Evolutionary conservation across 2,797 vertebrate species (phyloP).

Genomic region (Platyrinchus mystaceus): DNA sequence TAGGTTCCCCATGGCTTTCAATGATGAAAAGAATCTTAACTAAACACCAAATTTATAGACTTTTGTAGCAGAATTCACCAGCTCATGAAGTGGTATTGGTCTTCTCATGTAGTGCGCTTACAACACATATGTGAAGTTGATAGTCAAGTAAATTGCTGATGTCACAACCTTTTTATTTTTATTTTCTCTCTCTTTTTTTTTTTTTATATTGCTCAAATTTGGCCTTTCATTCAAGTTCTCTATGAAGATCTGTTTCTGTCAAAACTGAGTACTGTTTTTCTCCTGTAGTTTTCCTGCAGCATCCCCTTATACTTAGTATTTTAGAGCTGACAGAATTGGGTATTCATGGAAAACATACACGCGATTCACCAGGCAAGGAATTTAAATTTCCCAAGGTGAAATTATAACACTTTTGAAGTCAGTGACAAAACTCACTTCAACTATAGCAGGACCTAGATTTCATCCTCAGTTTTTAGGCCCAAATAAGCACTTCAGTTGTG

Average conservation of each 20-base stretch:
- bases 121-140: not conserved
- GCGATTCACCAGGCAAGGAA: not conserved
- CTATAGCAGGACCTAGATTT: slow-evolving; percentile 43
- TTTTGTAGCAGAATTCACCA: not conserved
- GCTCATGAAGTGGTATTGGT: not conserved
- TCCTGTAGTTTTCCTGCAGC: not conserved
- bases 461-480: not conserved
- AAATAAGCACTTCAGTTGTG: not conserved
- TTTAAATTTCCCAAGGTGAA: slow-evolving; percentile 45
- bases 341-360: slow-evolving; percentile 30
- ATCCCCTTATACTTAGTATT: not conserved
- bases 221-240: not conserved
- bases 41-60: not conserved
- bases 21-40: not conserved
- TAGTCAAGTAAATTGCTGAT: not conserved
- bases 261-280: not conserved
- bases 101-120: not conserved
- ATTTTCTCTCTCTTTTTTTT: not conserved
- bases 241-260: not conserved
- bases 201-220: not conserved
- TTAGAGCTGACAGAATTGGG: slow-evolving; percentile 53
- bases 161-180: not conserved
- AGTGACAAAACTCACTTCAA: slow-evolving; percentile 14
- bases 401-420: slow-evolving; percentile 48
- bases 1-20: not conserved